Base-by-base conservation (phyloP, 2,888 invertebrate genomes). In the Lasioglossum oenotherae region DNA sequence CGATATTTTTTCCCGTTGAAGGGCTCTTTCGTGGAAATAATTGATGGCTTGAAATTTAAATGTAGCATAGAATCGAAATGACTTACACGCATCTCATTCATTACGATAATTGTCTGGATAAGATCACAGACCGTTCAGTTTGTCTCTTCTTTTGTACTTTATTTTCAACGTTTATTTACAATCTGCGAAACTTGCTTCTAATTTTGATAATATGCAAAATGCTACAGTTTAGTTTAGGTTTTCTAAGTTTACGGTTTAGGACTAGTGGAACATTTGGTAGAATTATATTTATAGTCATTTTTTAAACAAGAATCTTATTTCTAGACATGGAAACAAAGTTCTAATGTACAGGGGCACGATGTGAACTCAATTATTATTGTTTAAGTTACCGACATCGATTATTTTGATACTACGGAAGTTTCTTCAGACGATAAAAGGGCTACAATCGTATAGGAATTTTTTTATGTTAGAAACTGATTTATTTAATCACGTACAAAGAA, bases 241-340 rank as follows among this genome's bases (percentile, higher is more conserved):
- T 64, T 31, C 5, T 64, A n/a, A 44, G 41, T 71, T 38, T 23
- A 41, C 71, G 23, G n/a, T 41, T 71, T 71, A 41, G 14, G 27
- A 14, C 10, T 41, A 41, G 38, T 16, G 71, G 16, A 27, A 44
- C 46, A 44, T 19, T 27, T 78, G 69, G 74, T 88, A 82, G 82
- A 60, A 78, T 60, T 64, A 35, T 76, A 85, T 35, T 76, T 76
- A 81, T 60, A 80, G 46, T 74, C 12, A 81, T 88, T 78, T 92
- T 89, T 90, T 88, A 90, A 91, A 86, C 87, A 83, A 87, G 90
- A 92, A 89, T 90, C 44, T 78, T 91, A 92, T 93, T 93, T 92
- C 92, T 93, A 85, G 86, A 89, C 88, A 88, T 81, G 84, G 87
- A 88, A 67, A n/a, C 83, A 82, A 23, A 71, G 38, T 71, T 71